Conservation (phyloP, 2,888 invertebrate species). For the Cephus nigrinus region DNA sequence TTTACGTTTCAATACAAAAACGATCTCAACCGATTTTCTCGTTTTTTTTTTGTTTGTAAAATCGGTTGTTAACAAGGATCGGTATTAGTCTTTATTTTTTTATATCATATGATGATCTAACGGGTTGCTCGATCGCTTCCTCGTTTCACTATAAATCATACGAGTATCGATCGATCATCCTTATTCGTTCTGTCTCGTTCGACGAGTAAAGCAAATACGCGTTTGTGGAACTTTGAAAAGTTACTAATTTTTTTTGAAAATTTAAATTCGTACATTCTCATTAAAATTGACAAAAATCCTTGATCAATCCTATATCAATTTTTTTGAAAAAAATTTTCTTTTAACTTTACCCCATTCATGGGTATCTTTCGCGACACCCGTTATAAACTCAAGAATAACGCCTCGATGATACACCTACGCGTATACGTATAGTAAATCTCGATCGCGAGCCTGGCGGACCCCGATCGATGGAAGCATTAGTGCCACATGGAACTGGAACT, state of each 20-base stretch:
- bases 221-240: neutral
- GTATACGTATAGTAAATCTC: neutral
- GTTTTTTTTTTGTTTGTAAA: neutral
- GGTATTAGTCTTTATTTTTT: neutral
- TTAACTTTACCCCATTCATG: too few species aligned
- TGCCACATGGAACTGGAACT: slow-evolving; percentile 26
- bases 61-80: neutral
- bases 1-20: neutral
- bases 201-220: neutral
- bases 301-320: too few species aligned
- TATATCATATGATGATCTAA: neutral
- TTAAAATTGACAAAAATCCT: too few species aligned
- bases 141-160: neutral
- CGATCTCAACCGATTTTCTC: neutral
- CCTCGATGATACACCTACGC: neutral
- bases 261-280: too few species aligned
- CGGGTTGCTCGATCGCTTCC: neutral
- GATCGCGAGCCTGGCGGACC: neutral
- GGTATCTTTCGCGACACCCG: neutral
- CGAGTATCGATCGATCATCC: neutral
- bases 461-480: slow-evolving; percentile 24
- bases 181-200: neutral
- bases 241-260: too few species aligned
- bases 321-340: too few species aligned
- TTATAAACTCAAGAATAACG: neutral